Conservation (phyloP, 2,888 invertebrate species). For the Nomada ruficornis region DNA sequence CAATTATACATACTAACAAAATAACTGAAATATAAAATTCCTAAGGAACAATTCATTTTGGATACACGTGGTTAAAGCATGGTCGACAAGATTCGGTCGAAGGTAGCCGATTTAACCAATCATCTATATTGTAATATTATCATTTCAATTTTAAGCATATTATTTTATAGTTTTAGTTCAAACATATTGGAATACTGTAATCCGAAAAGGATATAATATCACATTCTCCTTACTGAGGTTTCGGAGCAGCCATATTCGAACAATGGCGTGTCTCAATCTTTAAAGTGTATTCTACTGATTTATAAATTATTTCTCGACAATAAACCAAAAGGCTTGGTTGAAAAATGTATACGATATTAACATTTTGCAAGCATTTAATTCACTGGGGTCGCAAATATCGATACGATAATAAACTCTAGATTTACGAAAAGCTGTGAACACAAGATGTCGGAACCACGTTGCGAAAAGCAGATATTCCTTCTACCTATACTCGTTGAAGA, state of each 20-base stretch:
- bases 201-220: neutral
- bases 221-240: conserved; percentile 1
- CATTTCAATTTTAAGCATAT: neutral
- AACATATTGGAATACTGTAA: neutral
- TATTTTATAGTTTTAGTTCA: neutral
- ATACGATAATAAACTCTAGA: neutral
- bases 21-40: neutral
- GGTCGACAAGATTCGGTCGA: neutral
- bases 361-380: neutral
- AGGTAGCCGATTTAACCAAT: neutral
- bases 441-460: conserved; percentile 77
- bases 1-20: neutral
- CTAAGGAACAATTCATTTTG: conserved; percentile 4
- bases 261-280: conserved; percentile 21
- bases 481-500: conserved; percentile 12
- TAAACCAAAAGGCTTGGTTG: neutral
- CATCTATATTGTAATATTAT: neutral
- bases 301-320: neutral
- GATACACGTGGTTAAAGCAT: conserved; percentile 32
- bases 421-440: conserved; percentile 41
- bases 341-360: neutral
- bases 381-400: neutral
- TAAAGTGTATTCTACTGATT: conserved; percentile 10
- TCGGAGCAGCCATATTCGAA: conserved; percentile 53
- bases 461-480: conserved; percentile 50